Evolutionary conservation across 2,888 invertebrate genomes (phyloP), one percentile per base, ranked within the genome.

Genomic region (Drosophila aldrichi): DNA sequence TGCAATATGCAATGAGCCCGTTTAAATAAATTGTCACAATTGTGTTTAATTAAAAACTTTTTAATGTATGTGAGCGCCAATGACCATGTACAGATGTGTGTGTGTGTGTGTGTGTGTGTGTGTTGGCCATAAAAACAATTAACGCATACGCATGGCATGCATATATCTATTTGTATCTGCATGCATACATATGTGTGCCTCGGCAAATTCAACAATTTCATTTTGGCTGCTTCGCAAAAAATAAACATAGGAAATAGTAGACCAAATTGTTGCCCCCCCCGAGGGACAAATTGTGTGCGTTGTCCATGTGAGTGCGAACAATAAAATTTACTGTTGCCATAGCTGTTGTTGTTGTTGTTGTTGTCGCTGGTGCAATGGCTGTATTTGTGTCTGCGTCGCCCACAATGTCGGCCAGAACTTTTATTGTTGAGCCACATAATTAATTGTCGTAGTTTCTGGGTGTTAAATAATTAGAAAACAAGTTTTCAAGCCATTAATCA

Each of bases 391-490:
- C 44, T 67, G 63, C 52, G 71, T 82, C 76, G 62, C 75, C 83
- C 88, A 84, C 84, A 83, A 66, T 74, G 83, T 78, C 74, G 82
- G 51, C 74, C 80, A 62, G 74, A 71, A 83, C 79, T 86, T 86
- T 86, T 83, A 86, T 86, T 89, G 89, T 89, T 85, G 82, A 77
- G 79, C 86, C 82, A 79, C 86, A 86, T 89, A 88, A 88, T 90
- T 90, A 88, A 88, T 90, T 88, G 88, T 85, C 88, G 89, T 88
- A 85, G 79, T 89, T 89, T 90, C 88, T 71, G 81, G 82, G 81
- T 88, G 89, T 88, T 82, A 90, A 89, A 90, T 89, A 88, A 90
- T 88, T 88, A 88, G 90, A 88, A 89, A 88, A 90, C 88, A 82
- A 88, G 86, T 90, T 90, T 88, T 79, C 71, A 74, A 67, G 79